Percentiles rank a stretch among this genome's conserved stretches.
Conservation (phyloP, 2,113 vertebrate species). For the Pygoscelis adeliae region DNA sequence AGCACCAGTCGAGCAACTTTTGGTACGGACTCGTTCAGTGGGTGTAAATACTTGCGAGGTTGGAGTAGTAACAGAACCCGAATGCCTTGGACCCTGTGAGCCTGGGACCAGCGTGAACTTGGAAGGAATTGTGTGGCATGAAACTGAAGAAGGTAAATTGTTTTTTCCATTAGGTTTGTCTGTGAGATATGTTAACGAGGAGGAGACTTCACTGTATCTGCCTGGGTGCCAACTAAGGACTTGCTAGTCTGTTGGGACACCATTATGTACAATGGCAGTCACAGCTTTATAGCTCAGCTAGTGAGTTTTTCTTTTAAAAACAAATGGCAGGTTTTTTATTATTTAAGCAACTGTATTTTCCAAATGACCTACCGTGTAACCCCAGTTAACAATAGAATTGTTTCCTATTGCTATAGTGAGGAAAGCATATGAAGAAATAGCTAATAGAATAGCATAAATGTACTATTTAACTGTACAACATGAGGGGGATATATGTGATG, state of each 20-base stretch:
- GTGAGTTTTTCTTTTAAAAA: background rate
- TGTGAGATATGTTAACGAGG: background rate
- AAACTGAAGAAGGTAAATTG: constrained; percentile 94
- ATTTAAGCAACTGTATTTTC: background rate
- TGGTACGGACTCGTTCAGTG: constrained; percentile 90
- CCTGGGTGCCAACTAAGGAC: background rate
- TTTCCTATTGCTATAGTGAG: background rate
- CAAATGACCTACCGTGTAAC: background rate
- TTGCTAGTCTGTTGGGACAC: background rate
- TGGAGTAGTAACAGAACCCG: constrained; percentile 85
- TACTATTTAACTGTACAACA: background rate
- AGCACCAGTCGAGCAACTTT: constrained; percentile 87
- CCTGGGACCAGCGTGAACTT: constrained; percentile 96
- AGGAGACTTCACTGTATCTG: background rate
- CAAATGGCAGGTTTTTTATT: background rate
- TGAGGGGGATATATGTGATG: background rate
- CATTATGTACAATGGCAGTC: background rate
- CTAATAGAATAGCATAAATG: background rate
- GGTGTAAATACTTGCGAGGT: constrained; percentile 93
- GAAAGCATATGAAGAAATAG: background rate
- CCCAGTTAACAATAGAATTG: background rate
- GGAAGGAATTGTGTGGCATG: constrained; percentile 98
- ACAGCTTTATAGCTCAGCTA: background rate
- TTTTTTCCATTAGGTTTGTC: constrained; percentile 27
- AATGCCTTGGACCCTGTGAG: constrained; percentile 91